phyloP scores from a whole-genome alignment of 1,140 invertebrate species.

The Anadara kagoshimensis region DNA sequence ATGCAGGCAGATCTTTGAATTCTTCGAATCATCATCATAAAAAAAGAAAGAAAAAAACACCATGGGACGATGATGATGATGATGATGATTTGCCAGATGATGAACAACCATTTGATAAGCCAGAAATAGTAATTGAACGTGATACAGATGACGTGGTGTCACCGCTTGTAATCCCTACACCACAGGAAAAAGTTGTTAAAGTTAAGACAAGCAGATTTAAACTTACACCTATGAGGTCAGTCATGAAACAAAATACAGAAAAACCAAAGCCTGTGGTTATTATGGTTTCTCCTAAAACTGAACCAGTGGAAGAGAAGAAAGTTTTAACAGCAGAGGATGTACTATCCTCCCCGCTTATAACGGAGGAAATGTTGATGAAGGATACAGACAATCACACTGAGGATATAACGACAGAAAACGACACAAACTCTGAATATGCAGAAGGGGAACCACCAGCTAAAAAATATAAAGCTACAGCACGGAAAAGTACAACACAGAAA shows the following conservation, averaged over 20 bases:
- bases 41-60: conserved; percentile 18
- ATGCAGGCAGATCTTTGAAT: conserved; percentile 38
- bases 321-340: too few relatives aligned
- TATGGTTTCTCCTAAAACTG: not conserved
- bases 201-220: not conserved
- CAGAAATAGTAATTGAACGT: conserved; percentile 56
- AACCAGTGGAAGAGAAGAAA: too few relatives aligned
- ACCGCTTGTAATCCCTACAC: not conserved
- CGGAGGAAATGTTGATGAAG: too few relatives aligned
- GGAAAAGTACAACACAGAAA: conserved; percentile 63
- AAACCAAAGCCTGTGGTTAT: not conserved
- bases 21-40: not conserved
- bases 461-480: conserved; percentile 53
- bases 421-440: too few relatives aligned
- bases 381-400: too few relatives aligned
- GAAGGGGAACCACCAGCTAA: conserved; percentile 15
- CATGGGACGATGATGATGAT: conserved; percentile 17
- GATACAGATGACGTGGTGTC: conserved; percentile 43
- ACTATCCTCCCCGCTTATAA: too few relatives aligned
- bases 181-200: not conserved
- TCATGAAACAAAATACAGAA: conserved; percentile 14
- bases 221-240: not conserved
- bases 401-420: too few relatives aligned
- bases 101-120: conserved; percentile 33
- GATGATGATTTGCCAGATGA: conserved; percentile 1